Conservation (phyloP, 1,140 invertebrate species). For the Hyles euphorbiae region DNA sequence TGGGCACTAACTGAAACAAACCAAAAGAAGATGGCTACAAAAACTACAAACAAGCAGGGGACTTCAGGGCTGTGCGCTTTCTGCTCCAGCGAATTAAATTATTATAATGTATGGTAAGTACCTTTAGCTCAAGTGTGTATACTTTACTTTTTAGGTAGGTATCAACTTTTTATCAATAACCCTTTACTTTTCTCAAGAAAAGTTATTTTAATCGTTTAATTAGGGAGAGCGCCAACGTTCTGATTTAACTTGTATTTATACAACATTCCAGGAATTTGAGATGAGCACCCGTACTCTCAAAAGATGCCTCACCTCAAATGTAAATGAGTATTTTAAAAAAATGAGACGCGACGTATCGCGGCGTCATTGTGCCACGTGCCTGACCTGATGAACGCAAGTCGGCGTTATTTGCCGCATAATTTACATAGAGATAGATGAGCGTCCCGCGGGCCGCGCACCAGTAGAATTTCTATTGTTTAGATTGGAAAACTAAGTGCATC, state of each 20-base stretch:
- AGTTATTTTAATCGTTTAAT: too few species aligned
- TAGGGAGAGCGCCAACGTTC: too few species aligned
- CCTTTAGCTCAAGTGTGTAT: not conserved
- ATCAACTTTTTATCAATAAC: too few species aligned
- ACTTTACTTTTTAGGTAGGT: too few species aligned
- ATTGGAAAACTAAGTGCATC: constrained; percentile 72
- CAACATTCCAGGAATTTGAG: too few species aligned
- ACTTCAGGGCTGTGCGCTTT: constrained; percentile 19
- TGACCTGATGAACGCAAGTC: constrained; percentile 61
- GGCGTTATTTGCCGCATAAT: constrained; percentile 69
- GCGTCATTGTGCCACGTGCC: constrained; percentile 37
- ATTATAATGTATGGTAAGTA: constrained; percentile 15
- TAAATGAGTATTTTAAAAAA: constrained; percentile 7
- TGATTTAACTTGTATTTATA: too few species aligned
- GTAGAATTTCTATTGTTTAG: constrained; percentile 75
- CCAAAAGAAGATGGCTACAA: too few species aligned
- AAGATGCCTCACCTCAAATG: too few species aligned
- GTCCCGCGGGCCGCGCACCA: constrained; percentile 67
- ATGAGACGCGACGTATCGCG: constrained; percentile 15
- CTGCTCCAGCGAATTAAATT: constrained; percentile 24
- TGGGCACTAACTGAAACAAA: too few species aligned
- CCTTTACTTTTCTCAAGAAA: too few species aligned
- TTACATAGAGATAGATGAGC: constrained; percentile 72
- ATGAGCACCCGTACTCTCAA: too few species aligned
- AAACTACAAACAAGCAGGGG: not conserved